A percentile compares a stretch with the other conserved stretches of the same genome.
Conservation (phyloP, 1,140 invertebrate genomes). For the Drosophila arizonae region DNA sequence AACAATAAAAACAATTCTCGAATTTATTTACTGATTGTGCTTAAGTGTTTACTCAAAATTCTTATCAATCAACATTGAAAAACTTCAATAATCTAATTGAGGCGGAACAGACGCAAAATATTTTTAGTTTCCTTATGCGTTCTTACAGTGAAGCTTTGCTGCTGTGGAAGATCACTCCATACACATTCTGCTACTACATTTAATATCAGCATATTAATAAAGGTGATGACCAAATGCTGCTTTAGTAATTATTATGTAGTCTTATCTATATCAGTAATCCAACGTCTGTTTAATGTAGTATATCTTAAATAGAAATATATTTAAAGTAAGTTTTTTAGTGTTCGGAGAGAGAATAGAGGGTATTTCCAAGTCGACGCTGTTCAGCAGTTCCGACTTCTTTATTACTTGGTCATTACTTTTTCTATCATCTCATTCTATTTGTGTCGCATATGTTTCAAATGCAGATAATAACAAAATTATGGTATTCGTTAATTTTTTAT, state of each 20-base stretch:
- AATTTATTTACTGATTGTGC: constrained; percentile 11
- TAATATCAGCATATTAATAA: background rate
- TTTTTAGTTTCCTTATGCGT: background rate
- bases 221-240: too few relatives aligned
- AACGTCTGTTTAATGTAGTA: background rate
- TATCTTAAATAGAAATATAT: background rate
- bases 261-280: constrained; percentile 7
- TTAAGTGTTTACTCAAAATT: background rate
- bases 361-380: background rate
- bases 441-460: background rate
- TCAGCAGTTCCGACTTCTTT: background rate
- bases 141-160: background rate
- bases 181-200: too few relatives aligned
- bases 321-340: too few relatives aligned
- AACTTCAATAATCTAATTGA: background rate
- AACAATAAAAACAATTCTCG: constrained; percentile 2
- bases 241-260: background rate
- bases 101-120: background rate
- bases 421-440: constrained; percentile 2
- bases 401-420: constrained; percentile 1
- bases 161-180: background rate
- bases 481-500: constrained; percentile 17
- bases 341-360: too few relatives aligned
- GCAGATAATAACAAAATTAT: constrained; percentile 34
- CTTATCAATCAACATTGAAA: constrained; percentile 18